Conservation (phyloP, 2,888 invertebrate genomes). For the Sepioteuthis lessoniana region DNA sequence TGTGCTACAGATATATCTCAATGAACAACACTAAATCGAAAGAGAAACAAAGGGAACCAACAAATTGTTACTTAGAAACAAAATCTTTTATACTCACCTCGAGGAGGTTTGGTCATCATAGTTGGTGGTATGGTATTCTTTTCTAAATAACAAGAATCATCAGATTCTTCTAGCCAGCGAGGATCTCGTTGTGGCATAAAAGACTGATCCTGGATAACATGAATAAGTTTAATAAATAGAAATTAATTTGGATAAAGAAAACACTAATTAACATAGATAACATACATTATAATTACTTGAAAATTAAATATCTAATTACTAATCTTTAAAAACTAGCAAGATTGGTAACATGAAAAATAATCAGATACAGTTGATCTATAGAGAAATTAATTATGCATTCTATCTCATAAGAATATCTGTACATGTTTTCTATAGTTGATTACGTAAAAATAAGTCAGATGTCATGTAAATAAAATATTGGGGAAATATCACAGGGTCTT, state of each 20-base stretch:
- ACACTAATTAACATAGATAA: no score
- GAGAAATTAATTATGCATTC: background rate
- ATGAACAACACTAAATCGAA: background rate
- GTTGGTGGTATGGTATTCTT: conserved; percentile 58
- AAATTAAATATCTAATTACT: background rate
- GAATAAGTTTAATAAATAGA: conserved; percentile 41
- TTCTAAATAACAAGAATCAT: conserved; percentile 53
- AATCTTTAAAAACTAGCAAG: background rate
- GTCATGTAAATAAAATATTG: background rate
- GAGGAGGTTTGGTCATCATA: conserved; percentile 55
- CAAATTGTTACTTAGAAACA: background rate
- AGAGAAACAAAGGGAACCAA: background rate
- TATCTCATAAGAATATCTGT: background rate
- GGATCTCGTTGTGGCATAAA: conserved; percentile 66
- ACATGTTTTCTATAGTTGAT: no score
- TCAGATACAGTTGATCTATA: background rate
- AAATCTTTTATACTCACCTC: background rate
- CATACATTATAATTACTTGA: background rate
- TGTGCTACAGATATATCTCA: no score
- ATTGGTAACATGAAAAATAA: background rate
- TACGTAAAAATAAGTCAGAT: background rate
- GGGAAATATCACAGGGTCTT: background rate
- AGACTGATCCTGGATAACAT: conserved; percentile 58
- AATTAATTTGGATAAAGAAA: background rate
- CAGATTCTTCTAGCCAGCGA: conserved; percentile 45